Evolutionary conservation across 2,113 vertebrate species (phyloP).

Genomic region (Platysteira castanea): DNA sequence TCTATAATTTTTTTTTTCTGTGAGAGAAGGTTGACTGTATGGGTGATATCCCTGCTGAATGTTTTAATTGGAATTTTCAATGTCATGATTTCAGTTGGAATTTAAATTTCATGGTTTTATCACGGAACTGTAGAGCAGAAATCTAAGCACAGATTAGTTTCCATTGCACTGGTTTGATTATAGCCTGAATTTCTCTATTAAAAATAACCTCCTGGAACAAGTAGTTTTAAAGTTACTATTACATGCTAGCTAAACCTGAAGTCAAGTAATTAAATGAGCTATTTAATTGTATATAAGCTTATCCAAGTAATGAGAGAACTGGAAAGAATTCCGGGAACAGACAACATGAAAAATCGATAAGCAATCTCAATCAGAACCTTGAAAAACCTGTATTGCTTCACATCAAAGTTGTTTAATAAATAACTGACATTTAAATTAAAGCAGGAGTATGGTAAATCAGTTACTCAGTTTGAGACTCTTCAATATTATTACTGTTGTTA

Average conservation of each 20-base stretch:
- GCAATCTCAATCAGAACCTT: background rate
- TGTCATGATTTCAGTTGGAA: background rate
- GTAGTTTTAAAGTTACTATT: background rate
- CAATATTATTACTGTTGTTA: background rate
- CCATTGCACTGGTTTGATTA: background rate
- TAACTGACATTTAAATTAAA: background rate
- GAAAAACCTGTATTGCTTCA: background rate
- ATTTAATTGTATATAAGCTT: background rate
- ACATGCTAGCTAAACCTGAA: background rate
- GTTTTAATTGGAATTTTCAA: background rate
- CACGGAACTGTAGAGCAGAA: background rate
- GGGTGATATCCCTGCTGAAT: background rate
- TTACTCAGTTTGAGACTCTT: background rate
- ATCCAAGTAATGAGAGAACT: background rate
- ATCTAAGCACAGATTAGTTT: background rate
- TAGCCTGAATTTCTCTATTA: background rate
- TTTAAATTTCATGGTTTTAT: background rate
- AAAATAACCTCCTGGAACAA: background rate
- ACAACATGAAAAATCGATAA: background rate
- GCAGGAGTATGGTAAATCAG: background rate
- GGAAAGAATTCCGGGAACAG: background rate
- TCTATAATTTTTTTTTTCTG: background rate
- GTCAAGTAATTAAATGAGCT: background rate
- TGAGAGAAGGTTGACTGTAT: background rate
- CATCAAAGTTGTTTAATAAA: background rate